Conservation (phyloP, 2,113 vertebrate species). For the Peromyscus maniculatus region DNA sequence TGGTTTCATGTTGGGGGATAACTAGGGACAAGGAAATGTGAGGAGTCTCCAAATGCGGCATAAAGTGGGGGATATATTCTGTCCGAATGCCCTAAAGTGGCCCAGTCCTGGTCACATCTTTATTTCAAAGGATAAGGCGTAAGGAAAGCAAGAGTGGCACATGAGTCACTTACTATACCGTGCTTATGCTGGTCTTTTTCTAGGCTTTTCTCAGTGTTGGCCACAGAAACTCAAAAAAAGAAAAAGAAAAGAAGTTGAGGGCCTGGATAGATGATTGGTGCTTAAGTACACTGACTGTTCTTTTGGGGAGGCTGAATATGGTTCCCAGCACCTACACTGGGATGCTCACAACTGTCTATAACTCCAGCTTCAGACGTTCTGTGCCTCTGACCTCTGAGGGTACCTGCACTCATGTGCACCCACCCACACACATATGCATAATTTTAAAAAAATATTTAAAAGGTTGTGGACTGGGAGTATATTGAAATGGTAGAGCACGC, state of each 20-base stretch:
- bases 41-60: background rate
- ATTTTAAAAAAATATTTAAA: background rate
- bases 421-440: background rate
- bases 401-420: background rate
- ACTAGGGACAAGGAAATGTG: too few species aligned
- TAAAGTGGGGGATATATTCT: background rate
- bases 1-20: background rate
- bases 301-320: background rate
- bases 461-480: background rate
- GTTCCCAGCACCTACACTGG: background rate
- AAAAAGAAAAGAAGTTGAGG: background rate
- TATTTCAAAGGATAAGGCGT: background rate
- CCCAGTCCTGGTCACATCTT: background rate
- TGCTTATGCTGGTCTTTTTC: background rate
- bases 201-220: background rate
- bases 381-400: background rate
- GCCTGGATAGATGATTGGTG: background rate
- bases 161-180: accelerated
- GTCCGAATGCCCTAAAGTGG: background rate
- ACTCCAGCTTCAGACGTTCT: background rate
- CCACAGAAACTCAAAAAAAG: background rate
- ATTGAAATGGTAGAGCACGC: background rate
- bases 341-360: background rate
- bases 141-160: background rate
- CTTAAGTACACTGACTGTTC: too few species aligned